Conservation (phyloP, 2,888 invertebrate genomes). For the Alviniconcha strummeri region DNA sequence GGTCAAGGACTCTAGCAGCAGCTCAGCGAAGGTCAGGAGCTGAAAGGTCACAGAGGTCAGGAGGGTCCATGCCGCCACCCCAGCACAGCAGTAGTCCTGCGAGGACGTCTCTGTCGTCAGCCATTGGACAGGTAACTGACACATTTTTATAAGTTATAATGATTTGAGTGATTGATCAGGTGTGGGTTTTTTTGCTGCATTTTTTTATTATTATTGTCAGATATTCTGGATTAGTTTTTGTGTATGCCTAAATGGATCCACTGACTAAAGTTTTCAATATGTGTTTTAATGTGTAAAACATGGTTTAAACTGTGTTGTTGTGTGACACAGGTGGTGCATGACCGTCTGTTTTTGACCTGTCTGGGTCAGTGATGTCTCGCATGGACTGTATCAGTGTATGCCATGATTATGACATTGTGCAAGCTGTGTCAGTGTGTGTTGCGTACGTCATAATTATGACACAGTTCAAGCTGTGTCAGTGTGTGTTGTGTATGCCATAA, state of each 20-base stretch:
- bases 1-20: not conserved
- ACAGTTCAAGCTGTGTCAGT: too few species aligned
- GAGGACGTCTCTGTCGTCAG: constrained; percentile 43
- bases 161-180: not conserved
- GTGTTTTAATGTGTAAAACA: not conserved
- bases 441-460: too few species aligned
- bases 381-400: constrained; percentile 17
- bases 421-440: too few species aligned
- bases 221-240: not conserved
- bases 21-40: not conserved
- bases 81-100: constrained; percentile 48
- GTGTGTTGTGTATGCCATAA: not conserved
- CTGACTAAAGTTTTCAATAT: not conserved
- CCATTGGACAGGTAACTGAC: constrained; percentile 57
- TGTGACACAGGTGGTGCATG: too few species aligned
- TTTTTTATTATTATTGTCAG: not conserved
- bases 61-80: constrained; percentile 37
- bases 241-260: not conserved
- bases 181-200: not conserved
- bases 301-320: not conserved
- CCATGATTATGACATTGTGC: too few species aligned
- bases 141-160: too few species aligned
- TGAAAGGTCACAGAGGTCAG: constrained; percentile 10
- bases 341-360: not conserved
- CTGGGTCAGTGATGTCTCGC: too few species aligned